phyloP scores from a whole-genome alignment of 2,797 vertebrate species.

The Gallinago nigripennis region DNA sequence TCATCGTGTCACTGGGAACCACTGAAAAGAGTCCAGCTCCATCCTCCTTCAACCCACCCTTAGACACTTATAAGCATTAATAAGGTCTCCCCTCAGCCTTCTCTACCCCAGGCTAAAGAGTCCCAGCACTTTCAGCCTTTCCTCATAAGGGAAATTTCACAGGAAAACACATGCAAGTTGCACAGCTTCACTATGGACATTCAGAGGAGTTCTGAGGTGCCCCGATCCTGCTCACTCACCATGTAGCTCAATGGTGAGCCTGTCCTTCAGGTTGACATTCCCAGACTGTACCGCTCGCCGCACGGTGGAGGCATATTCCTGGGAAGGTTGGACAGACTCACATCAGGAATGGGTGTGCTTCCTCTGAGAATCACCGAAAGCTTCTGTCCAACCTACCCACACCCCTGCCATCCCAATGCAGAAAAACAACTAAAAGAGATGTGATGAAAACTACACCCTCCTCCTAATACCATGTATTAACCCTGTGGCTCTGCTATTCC shows the following conservation, averaged over 20 bases:
- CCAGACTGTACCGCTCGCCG: slow-evolving; percentile 87
- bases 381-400: background rate
- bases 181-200: background rate
- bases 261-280: slow-evolving; percentile 88
- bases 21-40: too few relatives aligned
- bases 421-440: background rate
- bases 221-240: slow-evolving; percentile 74
- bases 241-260: slow-evolving; percentile 91
- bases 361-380: background rate
- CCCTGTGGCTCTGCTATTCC: background rate
- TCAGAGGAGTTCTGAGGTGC: background rate
- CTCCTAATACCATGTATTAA: background rate
- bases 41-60: too few relatives aligned
- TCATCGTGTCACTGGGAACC: too few relatives aligned
- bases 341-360: background rate
- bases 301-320: slow-evolving; percentile 94
- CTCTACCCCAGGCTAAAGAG: too few relatives aligned
- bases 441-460: fast-evolving
- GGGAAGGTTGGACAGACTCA: background rate
- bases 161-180: background rate
- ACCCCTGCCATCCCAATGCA: background rate
- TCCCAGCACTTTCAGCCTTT: too few relatives aligned
- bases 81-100: too few relatives aligned
- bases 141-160: background rate
- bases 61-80: too few relatives aligned